A percentile compares a stretch with the other conserved stretches of the same genome.
phyloP scores from a whole-genome alignment of 2,888 invertebrate genomes.

The Alsophila aescularia region DNA sequence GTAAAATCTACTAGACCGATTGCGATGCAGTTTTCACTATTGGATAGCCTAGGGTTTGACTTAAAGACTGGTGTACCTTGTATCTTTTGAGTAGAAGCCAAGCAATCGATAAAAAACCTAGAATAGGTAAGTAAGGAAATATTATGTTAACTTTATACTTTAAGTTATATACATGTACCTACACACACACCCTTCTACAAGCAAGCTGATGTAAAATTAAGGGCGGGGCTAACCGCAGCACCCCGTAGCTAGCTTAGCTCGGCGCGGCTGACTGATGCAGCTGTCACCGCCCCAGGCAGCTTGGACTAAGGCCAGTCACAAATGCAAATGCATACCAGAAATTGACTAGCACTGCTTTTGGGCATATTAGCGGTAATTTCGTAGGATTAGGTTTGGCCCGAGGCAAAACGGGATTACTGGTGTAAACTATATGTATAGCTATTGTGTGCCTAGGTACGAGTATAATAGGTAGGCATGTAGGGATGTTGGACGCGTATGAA shows the following conservation, averaged over 20 bases:
- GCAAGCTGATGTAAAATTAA: slow-evolving; percentile 26
- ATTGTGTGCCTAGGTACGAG: slow-evolving; percentile 4
- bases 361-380: slow-evolving; percentile 62
- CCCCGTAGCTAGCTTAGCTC: slow-evolving; percentile 8
- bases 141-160: too few species aligned
- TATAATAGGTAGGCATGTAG: neutral
- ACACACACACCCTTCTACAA: neutral
- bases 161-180: too few species aligned
- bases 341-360: slow-evolving; percentile 61
- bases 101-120: too few species aligned
- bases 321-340: slow-evolving; percentile 72
- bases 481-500: neutral
- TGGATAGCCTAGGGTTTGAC: too few species aligned
- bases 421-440: slow-evolving; percentile 15
- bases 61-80: too few species aligned
- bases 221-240: slow-evolving; percentile 14
- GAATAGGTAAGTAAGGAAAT: too few species aligned
- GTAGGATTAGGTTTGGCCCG: slow-evolving; percentile 42
- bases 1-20: too few species aligned
- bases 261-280: slow-evolving; percentile 55
- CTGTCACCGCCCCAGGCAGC: slow-evolving; percentile 68
- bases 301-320: slow-evolving; percentile 61
- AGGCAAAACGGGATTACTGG: slow-evolving; percentile 34
- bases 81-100: too few species aligned
- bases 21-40: too few species aligned